Evolutionary conservation across 2,113 vertebrate genomes (phyloP).

Genomic region (Entosphenus tridentatus): DNA sequence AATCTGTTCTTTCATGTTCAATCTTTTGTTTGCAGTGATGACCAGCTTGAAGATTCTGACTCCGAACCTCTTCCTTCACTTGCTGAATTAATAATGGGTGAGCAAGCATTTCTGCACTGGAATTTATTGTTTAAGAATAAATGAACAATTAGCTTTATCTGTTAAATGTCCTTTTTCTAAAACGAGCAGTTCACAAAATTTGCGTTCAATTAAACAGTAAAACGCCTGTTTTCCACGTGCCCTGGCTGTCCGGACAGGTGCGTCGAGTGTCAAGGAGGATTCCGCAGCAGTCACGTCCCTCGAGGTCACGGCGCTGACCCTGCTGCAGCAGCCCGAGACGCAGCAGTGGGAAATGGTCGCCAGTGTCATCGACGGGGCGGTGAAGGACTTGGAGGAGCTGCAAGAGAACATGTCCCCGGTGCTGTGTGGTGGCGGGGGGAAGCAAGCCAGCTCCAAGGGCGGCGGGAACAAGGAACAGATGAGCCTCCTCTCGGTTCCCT

Average conservation of each 20-base stretch:
- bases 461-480: slow-evolving; percentile 73
- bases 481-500: slow-evolving; percentile 12
- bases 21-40: slow-evolving; percentile 38
- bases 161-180: too few relatives aligned
- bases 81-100: slow-evolving; percentile 86
- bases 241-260: too few relatives aligned
- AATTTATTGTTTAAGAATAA: too few relatives aligned
- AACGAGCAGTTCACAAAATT: too few relatives aligned
- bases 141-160: too few relatives aligned
- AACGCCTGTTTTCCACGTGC: too few relatives aligned
- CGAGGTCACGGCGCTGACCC: slow-evolving; percentile 68
- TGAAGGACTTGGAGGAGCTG: slow-evolving; percentile 92
- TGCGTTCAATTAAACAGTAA: too few relatives aligned
- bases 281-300: slow-evolving; percentile 15
- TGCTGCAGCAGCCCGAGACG: slow-evolving; percentile 93
- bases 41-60: slow-evolving; percentile 90
- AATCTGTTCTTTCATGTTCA: background rate
- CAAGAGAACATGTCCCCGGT: slow-evolving; percentile 49
- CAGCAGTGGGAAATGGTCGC: slow-evolving; percentile 96
- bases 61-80: slow-evolving; percentile 82
- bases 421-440: too few relatives aligned
- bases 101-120: slow-evolving; percentile 6
- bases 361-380: slow-evolving; percentile 86
- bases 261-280: too few relatives aligned
- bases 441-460: slow-evolving; percentile 43